Evolutionary conservation across 2,797 vertebrate species (phyloP), one percentile per base, ranked within the genome.

Genomic region (Xiphorhynchus erythropygius): DNA sequence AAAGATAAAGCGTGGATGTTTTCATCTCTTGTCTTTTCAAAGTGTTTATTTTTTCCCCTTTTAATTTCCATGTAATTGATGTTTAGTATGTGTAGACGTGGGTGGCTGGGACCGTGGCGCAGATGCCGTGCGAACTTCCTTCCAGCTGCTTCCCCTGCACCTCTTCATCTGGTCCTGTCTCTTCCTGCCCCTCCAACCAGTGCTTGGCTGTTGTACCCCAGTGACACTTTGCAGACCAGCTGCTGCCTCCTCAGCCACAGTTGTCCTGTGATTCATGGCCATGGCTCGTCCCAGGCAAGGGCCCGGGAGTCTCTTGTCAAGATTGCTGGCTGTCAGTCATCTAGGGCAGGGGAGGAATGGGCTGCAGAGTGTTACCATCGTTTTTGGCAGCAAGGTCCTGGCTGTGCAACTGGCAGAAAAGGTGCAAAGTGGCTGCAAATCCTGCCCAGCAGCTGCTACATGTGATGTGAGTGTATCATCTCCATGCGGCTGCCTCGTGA

Each of bases 21-120:
- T 96, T 91, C 10, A 18, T 90, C 83, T 84, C 64, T 95, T 86
- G 80, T 74, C 77, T 89, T 93, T 78, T 49, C 74, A 21, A 37
- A 59, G 47, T 79, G 85, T 81, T 94, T 94, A 7, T 89, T 93
- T 91, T 91, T 92, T 78, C 46, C 52, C 56, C 24, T 68, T 81
- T 84, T 79, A 82, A 93, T 93, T 94, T 63, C 50, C 56, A 33
- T 62, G 13, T 91, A 95, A 96, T 91, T 86, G 80, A 50, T 71
- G 56, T 73, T 94, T 84, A 50, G 46, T 90, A 44, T 90, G 88
- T 50, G 44, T 28, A 67, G 91, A 64, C 17, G 15, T 64, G 63
- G 64, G 79, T 1, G 23, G 35, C 80, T 84, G 87, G 77, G 83
- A 59, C 89, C 0, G 0, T 30, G 39, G 83, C 1, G 1, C 76